phyloP scores from a whole-genome alignment of 2,888 invertebrate species.

The Sesamia inferens region DNA sequence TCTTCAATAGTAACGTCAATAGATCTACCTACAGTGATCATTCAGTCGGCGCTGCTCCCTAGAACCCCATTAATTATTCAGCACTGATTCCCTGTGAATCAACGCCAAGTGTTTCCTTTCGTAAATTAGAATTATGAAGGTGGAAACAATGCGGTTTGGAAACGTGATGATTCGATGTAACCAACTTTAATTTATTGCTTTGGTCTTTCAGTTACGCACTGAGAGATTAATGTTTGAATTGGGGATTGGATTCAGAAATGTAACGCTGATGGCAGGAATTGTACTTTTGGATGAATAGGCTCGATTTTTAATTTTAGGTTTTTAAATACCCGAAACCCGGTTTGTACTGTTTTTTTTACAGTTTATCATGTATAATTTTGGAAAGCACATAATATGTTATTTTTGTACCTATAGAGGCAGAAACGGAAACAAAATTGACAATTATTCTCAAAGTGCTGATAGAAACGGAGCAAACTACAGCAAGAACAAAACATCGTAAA shows the following conservation, averaged over 20 bases:
- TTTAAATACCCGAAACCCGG: too few species aligned
- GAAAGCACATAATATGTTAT: neutral
- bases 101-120: conserved; percentile 68
- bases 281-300: conserved; percentile 3
- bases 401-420: neutral
- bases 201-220: conserved; percentile 41
- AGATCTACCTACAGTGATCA: conserved; percentile 51
- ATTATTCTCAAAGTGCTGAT: conserved; percentile 27
- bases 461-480: conserved; percentile 22
- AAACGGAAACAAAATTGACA: conserved; percentile 24
- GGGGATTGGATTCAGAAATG: conserved; percentile 52
- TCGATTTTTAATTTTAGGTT: neutral
- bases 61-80: conserved; percentile 81
- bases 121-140: conserved; percentile 76
- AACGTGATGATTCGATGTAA: conserved; percentile 72
- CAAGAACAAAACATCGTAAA: conserved; percentile 42
- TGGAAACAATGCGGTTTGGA: conserved; percentile 76
- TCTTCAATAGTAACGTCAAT: conserved; percentile 45
- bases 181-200: conserved; percentile 65
- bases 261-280: conserved; percentile 35
- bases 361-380: too few species aligned
- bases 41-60: conserved; percentile 45
- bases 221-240: conserved; percentile 67
- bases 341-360: too few species aligned
- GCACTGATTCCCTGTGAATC: conserved; percentile 77